Evolutionary conservation across 2,113 vertebrate genomes (phyloP).

Genomic region (Saguinus imperator): DNA sequence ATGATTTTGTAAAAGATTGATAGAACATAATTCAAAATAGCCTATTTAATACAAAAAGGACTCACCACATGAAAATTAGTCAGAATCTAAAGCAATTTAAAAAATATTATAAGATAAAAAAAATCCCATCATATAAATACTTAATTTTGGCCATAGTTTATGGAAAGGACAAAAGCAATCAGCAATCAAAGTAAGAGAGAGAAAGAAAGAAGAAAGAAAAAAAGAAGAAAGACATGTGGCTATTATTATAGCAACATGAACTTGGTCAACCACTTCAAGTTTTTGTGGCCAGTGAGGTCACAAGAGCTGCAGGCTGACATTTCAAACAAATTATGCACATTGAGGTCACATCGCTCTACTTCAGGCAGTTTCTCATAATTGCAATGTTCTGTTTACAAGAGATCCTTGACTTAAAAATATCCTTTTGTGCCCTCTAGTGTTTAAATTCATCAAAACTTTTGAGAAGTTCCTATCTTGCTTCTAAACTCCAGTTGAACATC

Average conservation of each 20-base stretch:
- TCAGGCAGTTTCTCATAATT: constrained; percentile 55
- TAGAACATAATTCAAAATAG: constrained; percentile 20
- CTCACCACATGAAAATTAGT: constrained; percentile 9
- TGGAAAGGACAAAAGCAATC: constrained; percentile 16
- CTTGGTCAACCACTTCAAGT: constrained; percentile 35
- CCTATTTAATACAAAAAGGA: neutral
- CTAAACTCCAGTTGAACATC: neutral
- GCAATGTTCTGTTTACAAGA: neutral
- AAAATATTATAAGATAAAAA: neutral
- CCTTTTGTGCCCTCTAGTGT: constrained; percentile 82
- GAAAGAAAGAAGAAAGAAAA: neutral
- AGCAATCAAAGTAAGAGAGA: too few species aligned
- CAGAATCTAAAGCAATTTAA: neutral
- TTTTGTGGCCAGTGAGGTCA: neutral
- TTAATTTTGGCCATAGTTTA: neutral
- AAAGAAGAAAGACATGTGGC: neutral
- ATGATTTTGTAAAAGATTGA: neutral
- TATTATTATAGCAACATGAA: neutral
- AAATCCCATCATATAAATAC: neutral
- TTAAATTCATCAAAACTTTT: constrained; percentile 47
- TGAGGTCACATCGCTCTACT: constrained; percentile 39
- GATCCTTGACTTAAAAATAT: neutral
- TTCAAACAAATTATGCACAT: constrained; percentile 59
- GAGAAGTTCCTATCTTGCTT: neutral
- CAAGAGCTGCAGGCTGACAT: neutral